Evolutionary conservation across 2,113 vertebrate genomes (phyloP).

Genomic region (Eclectus roratus): DNA sequence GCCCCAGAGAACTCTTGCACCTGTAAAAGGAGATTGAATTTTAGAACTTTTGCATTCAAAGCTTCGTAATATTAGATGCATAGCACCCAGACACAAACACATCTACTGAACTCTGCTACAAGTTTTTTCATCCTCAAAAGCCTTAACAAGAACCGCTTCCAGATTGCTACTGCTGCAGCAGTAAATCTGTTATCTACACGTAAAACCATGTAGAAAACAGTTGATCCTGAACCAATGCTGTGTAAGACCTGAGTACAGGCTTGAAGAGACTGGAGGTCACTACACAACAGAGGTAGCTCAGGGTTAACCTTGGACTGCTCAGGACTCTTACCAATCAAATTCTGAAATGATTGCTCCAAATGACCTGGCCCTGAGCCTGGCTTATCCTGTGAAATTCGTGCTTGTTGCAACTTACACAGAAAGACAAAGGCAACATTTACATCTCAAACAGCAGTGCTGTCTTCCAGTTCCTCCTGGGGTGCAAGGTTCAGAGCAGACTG

Average conservation of each 20-base stretch:
- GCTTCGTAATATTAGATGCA: background rate
- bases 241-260: background rate
- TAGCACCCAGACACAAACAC: background rate
- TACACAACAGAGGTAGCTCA: background rate
- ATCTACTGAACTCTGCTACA: background rate
- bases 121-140: background rate
- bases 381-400: background rate
- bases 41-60: background rate
- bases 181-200: background rate
- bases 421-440: background rate
- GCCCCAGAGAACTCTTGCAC: conserved; percentile 80
- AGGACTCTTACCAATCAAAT: background rate
- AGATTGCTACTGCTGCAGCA: background rate
- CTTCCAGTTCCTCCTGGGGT: background rate
- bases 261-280: background rate
- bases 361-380: background rate
- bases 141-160: background rate
- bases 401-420: background rate
- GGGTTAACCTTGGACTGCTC: background rate
- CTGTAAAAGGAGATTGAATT: conserved; percentile 52
- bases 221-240: background rate
- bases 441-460: background rate
- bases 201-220: background rate
- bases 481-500: background rate
- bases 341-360: background rate